These are phyloP conservation scores for Conomelus anceps DNA, from an alignment of 2,888 invertebrate genomes.

Conservation along the genomic window DNA sequence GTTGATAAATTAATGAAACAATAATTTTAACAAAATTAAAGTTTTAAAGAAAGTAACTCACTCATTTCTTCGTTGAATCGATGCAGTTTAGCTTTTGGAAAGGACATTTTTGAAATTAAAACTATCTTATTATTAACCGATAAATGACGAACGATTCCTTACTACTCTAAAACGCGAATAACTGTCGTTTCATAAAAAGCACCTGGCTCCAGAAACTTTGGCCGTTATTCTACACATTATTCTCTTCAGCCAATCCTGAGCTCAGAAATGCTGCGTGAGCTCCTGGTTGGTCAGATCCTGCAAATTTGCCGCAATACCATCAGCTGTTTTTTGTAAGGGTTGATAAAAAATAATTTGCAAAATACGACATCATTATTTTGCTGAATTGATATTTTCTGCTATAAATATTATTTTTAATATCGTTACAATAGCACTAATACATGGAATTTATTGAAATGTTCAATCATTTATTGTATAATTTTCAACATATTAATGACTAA, in stretches of 20 bases:
- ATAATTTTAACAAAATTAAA: constrained; percentile 18
- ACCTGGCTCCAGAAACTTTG: constrained; percentile 8
- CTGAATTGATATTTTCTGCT: background rate
- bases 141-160: background rate
- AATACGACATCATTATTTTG: background rate
- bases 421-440: background rate
- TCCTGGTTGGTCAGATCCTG: background rate
- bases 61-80: constrained; percentile 50
- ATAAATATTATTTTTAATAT: background rate
- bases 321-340: constrained; percentile 10
- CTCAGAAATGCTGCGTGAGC: constrained; percentile 1
- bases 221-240: background rate
- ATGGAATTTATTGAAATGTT: background rate
- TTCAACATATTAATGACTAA: background rate
- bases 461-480: background rate
- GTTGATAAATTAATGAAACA: constrained; percentile 8
- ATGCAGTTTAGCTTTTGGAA: constrained; percentile 51
- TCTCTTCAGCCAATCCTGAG: constrained; percentile 9
- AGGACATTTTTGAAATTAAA: constrained; percentile 34
- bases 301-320: constrained; percentile 1
- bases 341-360: background rate
- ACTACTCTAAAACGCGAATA: background rate
- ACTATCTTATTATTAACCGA: background rate
- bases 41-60: constrained; percentile 39
- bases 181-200: background rate